These are phyloP conservation scores for Eupithecia centaureata DNA, from an alignment of 2,888 invertebrate species.

Conservation along the genomic window DNA sequence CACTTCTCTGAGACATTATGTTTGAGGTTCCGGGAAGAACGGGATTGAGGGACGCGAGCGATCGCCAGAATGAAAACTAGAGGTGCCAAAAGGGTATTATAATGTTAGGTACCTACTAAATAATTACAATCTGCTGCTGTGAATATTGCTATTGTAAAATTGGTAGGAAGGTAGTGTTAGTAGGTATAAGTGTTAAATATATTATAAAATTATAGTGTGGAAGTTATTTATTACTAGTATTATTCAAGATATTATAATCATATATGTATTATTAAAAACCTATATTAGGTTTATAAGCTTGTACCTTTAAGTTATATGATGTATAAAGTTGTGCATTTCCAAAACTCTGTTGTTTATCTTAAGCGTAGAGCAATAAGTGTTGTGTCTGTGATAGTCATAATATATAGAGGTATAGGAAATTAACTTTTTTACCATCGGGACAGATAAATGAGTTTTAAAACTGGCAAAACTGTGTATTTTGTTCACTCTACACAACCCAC, in stretches of 20 bases:
- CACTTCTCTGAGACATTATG: too few species aligned
- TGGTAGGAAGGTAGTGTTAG: conserved; percentile 6
- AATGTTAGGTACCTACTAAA: too few species aligned
- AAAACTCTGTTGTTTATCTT: neutral
- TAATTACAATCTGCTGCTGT: too few species aligned
- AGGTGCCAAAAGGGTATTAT: neutral
- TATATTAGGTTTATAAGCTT: neutral
- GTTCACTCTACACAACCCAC: neutral
- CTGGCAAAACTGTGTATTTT: neutral
- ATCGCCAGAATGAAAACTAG: neutral
- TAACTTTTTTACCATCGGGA: neutral
- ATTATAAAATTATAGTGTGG: too few species aligned
- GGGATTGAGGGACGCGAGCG: neutral
- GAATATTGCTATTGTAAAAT: neutral
- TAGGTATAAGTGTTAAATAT: too few species aligned
- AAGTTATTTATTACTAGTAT: too few species aligned
- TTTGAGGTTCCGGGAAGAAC: neutral
- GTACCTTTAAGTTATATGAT: neutral
- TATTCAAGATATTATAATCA: too few species aligned
- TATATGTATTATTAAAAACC: neutral
- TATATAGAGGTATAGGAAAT: neutral
- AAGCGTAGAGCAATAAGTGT: too few species aligned
- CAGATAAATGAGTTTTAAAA: neutral
- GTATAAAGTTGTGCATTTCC: neutral
- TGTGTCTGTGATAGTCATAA: conserved; percentile 4